A percentile compares a stretch with the other conserved stretches of the same genome.
Evolutionary conservation across 1,140 invertebrate species (phyloP).

Genomic region (Bemisia tabaci): DNA sequence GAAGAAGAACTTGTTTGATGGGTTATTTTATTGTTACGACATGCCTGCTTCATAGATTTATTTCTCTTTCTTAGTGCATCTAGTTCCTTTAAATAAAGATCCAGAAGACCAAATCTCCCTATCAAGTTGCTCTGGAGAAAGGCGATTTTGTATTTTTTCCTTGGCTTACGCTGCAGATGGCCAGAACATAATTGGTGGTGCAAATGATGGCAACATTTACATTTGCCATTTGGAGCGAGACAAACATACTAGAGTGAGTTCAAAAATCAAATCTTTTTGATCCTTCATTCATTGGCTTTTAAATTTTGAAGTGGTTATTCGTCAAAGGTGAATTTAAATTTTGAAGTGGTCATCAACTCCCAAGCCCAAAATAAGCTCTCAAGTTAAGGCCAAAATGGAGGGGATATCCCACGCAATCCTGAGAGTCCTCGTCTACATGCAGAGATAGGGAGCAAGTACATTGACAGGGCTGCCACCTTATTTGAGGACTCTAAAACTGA

Average conservation of each 20-base stretch:
- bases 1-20: conserved; percentile 8
- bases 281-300: no score
- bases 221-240: conserved; percentile 57
- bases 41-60: conserved; percentile 5
- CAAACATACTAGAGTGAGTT: conserved; percentile 41
- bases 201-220: conserved; percentile 62
- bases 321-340: no score
- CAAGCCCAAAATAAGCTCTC: no score
- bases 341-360: no score
- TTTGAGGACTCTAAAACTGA: no score
- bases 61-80: conserved; percentile 46
- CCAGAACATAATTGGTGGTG: conserved; percentile 58
- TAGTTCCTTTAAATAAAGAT: conserved; percentile 52
- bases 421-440: no score
- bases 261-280: background rate
- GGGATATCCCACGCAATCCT: no score
- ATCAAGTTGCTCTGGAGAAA: conserved; percentile 43
- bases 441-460: no score
- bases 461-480: no score
- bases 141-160: conserved; percentile 65
- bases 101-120: conserved; percentile 48
- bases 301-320: no score
- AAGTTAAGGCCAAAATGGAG: no score
- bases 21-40: conserved; percentile 1
- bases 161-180: conserved; percentile 61